A percentile compares a stretch with the other conserved stretches of the same genome.
Evolutionary conservation across 2,888 invertebrate genomes (phyloP).

Genomic region (Parasteatoda lunata): DNA sequence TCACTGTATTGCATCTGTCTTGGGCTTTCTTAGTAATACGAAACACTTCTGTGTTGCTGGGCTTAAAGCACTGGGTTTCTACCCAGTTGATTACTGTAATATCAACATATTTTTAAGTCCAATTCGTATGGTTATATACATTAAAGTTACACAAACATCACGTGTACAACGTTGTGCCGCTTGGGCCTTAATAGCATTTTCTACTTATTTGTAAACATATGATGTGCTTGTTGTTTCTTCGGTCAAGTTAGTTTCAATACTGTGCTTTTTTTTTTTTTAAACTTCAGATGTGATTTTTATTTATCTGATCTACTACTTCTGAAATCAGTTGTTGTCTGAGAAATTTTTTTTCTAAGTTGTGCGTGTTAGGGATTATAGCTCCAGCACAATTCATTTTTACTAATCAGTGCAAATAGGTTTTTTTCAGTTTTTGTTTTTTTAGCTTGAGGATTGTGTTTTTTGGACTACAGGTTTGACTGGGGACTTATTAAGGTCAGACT

Average conservation of each 20-base stretch:
- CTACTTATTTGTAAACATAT: conserved; percentile 2
- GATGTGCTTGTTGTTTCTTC: not conserved
- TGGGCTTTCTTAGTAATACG: no score
- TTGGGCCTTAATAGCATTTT: not conserved
- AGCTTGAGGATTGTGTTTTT: conserved; percentile 28
- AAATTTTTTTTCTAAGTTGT: conserved; percentile 34
- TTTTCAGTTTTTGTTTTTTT: conserved; percentile 9
- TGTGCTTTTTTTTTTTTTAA: conserved; percentile 21
- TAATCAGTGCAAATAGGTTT: not conserved
- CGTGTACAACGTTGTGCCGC: no score
- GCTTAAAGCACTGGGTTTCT: no score
- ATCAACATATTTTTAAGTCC: no score
- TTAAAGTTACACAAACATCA: no score
- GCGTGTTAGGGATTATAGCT: conserved; percentile 57
- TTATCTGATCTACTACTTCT: conserved; percentile 13
- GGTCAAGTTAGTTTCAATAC: not conserved
- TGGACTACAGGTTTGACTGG: conserved; percentile 40
- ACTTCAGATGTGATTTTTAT: conserved; percentile 13
- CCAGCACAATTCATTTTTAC: not conserved
- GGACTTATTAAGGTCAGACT: conserved; percentile 53
- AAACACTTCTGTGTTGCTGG: no score
- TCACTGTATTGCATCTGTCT: no score
- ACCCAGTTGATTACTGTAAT: no score
- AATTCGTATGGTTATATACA: no score
- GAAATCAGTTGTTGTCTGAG: conserved; percentile 5